Evolutionary conservation across 2,888 invertebrate genomes (phyloP).

Genomic region (Ellobium chinense): DNA sequence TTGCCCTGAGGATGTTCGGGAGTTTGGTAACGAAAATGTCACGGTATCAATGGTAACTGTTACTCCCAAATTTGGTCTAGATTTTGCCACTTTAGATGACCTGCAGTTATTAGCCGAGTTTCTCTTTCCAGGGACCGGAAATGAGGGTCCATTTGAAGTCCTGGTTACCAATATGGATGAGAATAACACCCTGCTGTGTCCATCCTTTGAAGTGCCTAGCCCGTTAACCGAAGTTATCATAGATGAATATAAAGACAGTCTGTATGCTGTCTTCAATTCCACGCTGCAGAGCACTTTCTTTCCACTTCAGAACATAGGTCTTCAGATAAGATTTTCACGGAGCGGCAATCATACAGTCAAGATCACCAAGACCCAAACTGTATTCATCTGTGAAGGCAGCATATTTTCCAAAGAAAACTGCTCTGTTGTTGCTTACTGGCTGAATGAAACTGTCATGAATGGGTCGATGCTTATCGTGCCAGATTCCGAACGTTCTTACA

Average conservation of each 20-base stretch:
- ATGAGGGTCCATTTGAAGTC: neutral
- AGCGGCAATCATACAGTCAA: neutral
- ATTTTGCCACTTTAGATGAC: constrained; percentile 5
- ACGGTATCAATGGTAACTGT: neutral
- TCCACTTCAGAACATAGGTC: constrained; percentile 12
- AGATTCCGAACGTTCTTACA: neutral
- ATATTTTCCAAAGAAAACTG: constrained; percentile 3
- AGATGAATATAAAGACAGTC: neutral
- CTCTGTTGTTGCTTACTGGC: constrained; percentile 5
- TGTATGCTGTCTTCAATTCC: neutral
- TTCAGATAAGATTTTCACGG: neutral
- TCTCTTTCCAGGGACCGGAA: neutral
- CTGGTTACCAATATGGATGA: neutral
- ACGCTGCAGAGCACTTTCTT: neutral
- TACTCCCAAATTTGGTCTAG: neutral
- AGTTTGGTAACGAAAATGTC: too few species aligned
- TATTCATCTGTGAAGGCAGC: neutral
- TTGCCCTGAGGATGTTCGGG: too few species aligned
- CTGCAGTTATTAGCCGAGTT: neutral
- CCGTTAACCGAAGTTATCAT: neutral
- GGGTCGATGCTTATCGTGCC: neutral
- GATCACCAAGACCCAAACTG: neutral
- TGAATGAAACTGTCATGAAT: constrained; percentile 16
- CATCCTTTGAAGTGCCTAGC: neutral
- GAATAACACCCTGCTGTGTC: neutral